A percentile compares a stretch with the other conserved stretches of the same genome.
phyloP scores from a whole-genome alignment of 64 coral and sea anemone species.

The Stichodactyla mertensii region DNA sequence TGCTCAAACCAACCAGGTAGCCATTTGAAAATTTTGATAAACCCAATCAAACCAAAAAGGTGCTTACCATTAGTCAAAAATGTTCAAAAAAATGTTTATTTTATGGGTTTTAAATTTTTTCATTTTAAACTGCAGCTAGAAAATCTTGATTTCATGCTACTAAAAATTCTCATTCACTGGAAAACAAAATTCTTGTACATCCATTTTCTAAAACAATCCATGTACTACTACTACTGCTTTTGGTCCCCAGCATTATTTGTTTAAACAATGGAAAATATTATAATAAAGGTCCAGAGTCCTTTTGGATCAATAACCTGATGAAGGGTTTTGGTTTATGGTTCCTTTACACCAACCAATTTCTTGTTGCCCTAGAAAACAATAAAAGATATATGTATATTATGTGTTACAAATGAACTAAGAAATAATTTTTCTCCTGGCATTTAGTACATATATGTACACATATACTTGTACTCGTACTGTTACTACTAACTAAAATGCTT shows the following conservation, averaged over 20 bases:
- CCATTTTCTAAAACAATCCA: slow-evolving; percentile 1
- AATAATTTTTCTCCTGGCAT: too few species aligned
- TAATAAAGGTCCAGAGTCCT: background rate
- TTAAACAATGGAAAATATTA: background rate
- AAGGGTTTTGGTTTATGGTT: background rate
- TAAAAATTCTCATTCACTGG: background rate
- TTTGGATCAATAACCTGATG: background rate
- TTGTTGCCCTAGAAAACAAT: slow-evolving; percentile 24
- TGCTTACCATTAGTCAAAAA: too few species aligned
- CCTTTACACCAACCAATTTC: slow-evolving; percentile 19
- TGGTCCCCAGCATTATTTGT: background rate
- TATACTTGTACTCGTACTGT: too few species aligned
- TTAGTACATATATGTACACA: too few species aligned
- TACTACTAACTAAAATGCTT: too few species aligned
- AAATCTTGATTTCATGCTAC: background rate
- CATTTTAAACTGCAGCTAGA: background rate
- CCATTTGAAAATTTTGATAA: too few species aligned
- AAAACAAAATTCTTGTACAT: background rate
- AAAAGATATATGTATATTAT: background rate
- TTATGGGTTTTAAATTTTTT: too few species aligned
- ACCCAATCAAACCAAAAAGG: too few species aligned
- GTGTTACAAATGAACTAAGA: too few species aligned
- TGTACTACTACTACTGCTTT: background rate
- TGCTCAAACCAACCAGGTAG: too few species aligned
- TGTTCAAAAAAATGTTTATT: too few species aligned